These are phyloP conservation scores for Galaxias olidus DNA, from an alignment of 2,797 vertebrate species.

Conservation along the genomic window DNA sequence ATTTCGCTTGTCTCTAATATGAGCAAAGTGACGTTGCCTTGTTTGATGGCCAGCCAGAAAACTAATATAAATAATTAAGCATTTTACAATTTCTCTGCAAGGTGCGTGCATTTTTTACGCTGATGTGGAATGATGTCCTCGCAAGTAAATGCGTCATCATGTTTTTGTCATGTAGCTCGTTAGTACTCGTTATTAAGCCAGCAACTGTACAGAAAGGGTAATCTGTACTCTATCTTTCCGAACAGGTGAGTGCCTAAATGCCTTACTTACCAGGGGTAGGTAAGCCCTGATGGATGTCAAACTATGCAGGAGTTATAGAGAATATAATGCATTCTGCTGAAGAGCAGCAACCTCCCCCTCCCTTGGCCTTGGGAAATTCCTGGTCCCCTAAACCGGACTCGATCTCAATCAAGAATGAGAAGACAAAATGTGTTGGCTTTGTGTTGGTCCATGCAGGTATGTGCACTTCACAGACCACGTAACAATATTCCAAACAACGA, in stretches of 20 bases:
- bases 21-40: constrained; percentile 5
- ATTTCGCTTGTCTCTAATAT: background rate
- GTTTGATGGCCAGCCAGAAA: no score
- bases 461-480: constrained; percentile 20
- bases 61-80: no score
- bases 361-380: constrained; percentile 75
- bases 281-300: constrained; percentile 69
- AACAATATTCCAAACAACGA: background rate
- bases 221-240: constrained; percentile 26
- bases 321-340: constrained; percentile 83
- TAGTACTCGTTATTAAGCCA: background rate
- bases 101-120: no score
- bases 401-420: constrained; percentile 73
- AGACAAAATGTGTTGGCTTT: constrained; percentile 82
- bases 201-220: constrained; percentile 1
- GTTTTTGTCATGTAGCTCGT: no score
- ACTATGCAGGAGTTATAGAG: constrained; percentile 88
- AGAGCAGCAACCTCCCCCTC: constrained; percentile 80
- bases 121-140: no score
- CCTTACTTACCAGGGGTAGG: constrained; percentile 40
- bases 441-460: constrained; percentile 98
- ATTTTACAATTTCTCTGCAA: no score
- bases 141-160: no score
- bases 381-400: constrained; percentile 78
- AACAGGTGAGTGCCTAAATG: constrained; percentile 52